Base-by-base conservation (phyloP, 1,140 invertebrate genomes). In the Telenomus remus region DNA sequence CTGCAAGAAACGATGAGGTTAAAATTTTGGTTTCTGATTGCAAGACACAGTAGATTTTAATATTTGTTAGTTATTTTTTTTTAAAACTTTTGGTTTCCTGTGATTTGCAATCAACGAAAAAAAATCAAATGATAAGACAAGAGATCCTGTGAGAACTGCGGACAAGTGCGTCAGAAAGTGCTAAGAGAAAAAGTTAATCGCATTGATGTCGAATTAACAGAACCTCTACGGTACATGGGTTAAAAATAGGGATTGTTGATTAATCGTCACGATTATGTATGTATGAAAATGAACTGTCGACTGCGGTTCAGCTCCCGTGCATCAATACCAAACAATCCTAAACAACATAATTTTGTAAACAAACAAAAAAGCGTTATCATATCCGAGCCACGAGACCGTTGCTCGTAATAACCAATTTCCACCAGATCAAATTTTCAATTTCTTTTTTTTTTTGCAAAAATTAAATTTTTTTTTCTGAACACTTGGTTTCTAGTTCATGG, bases 361-460 rank as follows among this genome's bases (percentile, higher is more conserved):
- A 10, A 35, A 35, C 5, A 3, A 57, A 85, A 79, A 85, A 71
- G 86, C 80, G 85, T 85, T 86, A 91, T 91, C 90, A 91, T 91
- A 91, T 91, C 90, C 90, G 90, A 91, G 90, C 90, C 90, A 90
- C 85, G 82, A 87, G 81, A 85, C 81, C n/a, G 78, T 79, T 66
- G 81, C 80, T 85, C 80, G 34, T 34, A 54, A 19, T 44, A 19
- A 56, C 15, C 16, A 49, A 39, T 9, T 35, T 35, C 9, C 3
- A 9, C 9, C n/a, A 39, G n/a, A 3, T 27, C 6, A 6, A 27
- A 27, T 27, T 27, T 27, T 1, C 1, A 27, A 27, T 27, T 1
- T 15, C 14, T 0, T 27, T 34, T 27, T 1, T 15, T 33, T 0
- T 27, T 34, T 27, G 27, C 13, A 14, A 16, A 4, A 43, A 13